Evolutionary conservation across 2,113 vertebrate genomes (phyloP).

Genomic region (Gasterosteus nipponicus): DNA sequence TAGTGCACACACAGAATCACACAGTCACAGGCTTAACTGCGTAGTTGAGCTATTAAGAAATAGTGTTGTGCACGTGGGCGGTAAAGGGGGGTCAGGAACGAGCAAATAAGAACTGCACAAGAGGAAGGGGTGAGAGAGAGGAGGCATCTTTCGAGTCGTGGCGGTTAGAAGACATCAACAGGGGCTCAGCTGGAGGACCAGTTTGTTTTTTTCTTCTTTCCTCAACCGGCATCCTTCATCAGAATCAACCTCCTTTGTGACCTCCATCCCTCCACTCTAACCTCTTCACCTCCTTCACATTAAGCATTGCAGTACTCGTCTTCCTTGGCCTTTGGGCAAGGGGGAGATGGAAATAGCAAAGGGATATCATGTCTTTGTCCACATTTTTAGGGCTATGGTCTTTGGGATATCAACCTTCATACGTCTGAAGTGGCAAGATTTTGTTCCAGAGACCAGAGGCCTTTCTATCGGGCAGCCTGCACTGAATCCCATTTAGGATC

Average conservation of each 20-base stretch:
- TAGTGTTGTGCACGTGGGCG: conserved; percentile 19
- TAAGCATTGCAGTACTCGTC: conserved; percentile 16
- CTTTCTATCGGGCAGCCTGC: too few species aligned
- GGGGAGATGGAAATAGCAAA: conserved; percentile 8
- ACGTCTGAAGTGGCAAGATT: conserved; percentile 22
- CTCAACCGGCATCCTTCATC: conserved; percentile 14
- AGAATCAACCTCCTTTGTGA: conserved; percentile 34
- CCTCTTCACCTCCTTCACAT: conserved; percentile 33
- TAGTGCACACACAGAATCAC: conserved; percentile 23
- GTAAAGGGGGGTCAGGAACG: not conserved
- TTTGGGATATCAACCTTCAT: conserved; percentile 14
- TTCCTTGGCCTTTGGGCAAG: conserved; percentile 11
- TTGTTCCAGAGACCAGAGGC: too few species aligned
- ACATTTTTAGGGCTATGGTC: not conserved
- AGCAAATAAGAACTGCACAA: conserved; percentile 10
- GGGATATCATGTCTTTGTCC: not conserved
- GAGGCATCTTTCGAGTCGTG: conserved; percentile 3
- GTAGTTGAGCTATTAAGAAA: conserved; percentile 39
- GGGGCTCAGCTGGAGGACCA: conserved; percentile 49
- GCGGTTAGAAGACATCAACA: conserved; percentile 11
- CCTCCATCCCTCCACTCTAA: conserved; percentile 30
- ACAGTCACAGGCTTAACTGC: conserved; percentile 4
- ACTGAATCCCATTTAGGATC: conserved; percentile 42
- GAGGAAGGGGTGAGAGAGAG: not conserved
- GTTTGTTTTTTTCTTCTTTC: not conserved